A percentile compares a stretch with the other conserved stretches of the same genome.
These are phyloP conservation scores for Ovibos moschatus DNA, from an alignment of 2,113 vertebrate genomes.

Conservation along the genomic window DNA sequence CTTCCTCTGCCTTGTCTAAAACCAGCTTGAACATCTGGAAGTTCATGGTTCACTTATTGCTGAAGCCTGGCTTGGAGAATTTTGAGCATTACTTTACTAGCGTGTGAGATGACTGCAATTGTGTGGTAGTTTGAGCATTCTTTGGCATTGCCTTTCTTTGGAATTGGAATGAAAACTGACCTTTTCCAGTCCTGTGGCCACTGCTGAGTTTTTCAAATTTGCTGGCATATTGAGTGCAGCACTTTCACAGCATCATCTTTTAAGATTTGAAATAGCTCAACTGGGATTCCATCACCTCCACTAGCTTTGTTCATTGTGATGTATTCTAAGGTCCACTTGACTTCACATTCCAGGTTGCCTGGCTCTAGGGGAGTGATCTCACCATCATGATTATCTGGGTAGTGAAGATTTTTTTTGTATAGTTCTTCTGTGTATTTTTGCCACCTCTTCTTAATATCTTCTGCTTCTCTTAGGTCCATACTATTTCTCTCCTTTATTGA, in stretches of 20 bases:
- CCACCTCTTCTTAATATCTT: background rate
- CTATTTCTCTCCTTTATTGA: background rate
- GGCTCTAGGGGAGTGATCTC: background rate
- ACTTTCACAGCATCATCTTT: background rate
- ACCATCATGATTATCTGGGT: background rate
- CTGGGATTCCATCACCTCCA: background rate
- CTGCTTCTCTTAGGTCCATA: background rate
- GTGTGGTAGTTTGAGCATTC: background rate
- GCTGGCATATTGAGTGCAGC: background rate
- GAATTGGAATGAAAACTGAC: background rate
- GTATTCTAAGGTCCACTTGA: background rate
- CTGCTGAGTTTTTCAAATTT: background rate
- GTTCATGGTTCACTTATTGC: fast-evolving
- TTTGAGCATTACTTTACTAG: background rate
- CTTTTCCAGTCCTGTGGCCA: background rate
- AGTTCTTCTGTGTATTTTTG: background rate
- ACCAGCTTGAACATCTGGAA: background rate
- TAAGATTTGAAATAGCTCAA: background rate
- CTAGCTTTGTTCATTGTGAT: background rate
- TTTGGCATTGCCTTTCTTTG: background rate
- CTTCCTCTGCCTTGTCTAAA: background rate
- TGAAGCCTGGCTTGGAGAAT: background rate
- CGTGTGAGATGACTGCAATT: fast-evolving
- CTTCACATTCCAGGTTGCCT: background rate
- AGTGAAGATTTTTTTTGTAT: background rate